phyloP scores from a whole-genome alignment of 2,797 vertebrate species.

The Benthosema pterotum region DNA sequence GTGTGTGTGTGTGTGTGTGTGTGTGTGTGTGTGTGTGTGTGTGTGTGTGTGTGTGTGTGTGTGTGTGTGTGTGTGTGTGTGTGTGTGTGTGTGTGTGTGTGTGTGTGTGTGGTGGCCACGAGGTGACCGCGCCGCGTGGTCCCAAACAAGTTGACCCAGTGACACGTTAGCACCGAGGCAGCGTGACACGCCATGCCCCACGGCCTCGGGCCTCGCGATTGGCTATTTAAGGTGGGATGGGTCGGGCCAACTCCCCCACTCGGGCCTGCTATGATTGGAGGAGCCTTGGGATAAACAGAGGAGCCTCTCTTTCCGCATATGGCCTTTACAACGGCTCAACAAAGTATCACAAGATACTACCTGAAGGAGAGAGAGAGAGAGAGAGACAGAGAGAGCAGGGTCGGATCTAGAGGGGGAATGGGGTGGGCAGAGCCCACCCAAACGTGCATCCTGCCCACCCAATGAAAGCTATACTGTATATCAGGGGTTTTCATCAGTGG shows the following conservation, averaged over 20 bases:
- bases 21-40: constrained; percentile 1
- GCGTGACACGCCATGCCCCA: constrained; percentile 48
- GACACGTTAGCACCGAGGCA: constrained; percentile 31
- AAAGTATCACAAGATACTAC: constrained; percentile 14
- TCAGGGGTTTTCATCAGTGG: too few relatives aligned
- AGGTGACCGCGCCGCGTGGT: constrained; percentile 28
- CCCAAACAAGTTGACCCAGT: constrained; percentile 61
- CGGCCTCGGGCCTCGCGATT: constrained; percentile 54
- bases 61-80: constrained; percentile 5
- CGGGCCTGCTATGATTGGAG: constrained; percentile 60
- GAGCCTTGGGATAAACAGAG: constrained; percentile 68
- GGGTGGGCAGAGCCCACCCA: too few relatives aligned
- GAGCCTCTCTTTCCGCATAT: constrained; percentile 68
- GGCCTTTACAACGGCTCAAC: constrained; percentile 65
- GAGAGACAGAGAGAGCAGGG: too few relatives aligned
- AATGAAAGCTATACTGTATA: too few relatives aligned
- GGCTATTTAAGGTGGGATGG: constrained; percentile 73
- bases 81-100: constrained; percentile 3
- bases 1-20: constrained; percentile 14
- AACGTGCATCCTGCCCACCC: too few relatives aligned
- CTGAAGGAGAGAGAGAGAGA: constrained; percentile 16
- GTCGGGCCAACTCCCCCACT: constrained; percentile 67
- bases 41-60: constrained; percentile 7
- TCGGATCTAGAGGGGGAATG: too few relatives aligned
- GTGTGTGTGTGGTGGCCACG: constrained; percentile 14